Evolutionary conservation across 2,797 vertebrate genomes (phyloP).

Genomic region (Arnoldichthys spilopterus): DNA sequence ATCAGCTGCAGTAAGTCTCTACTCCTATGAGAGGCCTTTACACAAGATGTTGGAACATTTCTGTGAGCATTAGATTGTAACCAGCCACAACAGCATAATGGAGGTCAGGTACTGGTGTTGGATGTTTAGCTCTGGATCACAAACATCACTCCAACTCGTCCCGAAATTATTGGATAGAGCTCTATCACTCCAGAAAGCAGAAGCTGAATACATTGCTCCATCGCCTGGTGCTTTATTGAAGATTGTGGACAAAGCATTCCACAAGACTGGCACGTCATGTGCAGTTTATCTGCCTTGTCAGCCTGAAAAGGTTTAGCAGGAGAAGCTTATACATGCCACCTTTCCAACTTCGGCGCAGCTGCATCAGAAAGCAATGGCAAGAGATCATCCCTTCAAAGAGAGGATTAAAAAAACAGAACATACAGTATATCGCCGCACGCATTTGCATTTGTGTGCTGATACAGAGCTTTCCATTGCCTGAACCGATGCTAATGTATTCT

Average conservation of each 20-base stretch:
- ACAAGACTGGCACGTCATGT: background rate
- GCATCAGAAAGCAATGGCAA: background rate
- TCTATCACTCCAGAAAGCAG: too few relatives aligned
- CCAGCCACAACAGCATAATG: too few relatives aligned
- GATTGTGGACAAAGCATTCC: background rate
- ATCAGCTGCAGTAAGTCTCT: too few relatives aligned
- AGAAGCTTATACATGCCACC: background rate
- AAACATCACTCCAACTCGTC: too few relatives aligned
- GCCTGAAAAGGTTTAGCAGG: background rate
- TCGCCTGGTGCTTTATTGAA: too few relatives aligned
- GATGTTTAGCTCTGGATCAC: too few relatives aligned
- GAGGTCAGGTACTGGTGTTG: too few relatives aligned
- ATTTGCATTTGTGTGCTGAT: slow-evolving; percentile 28
- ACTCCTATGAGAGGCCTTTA: too few relatives aligned
- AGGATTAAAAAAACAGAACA: slow-evolving; percentile 18
- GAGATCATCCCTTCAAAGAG: slow-evolving; percentile 21
- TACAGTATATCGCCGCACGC: background rate
- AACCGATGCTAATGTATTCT: slow-evolving; percentile 49
- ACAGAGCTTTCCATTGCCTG: slow-evolving; percentile 14
- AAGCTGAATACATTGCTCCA: too few relatives aligned
- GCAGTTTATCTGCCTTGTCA: background rate
- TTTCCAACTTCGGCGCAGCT: slow-evolving; percentile 4
- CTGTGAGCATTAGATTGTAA: too few relatives aligned
- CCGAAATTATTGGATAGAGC: too few relatives aligned
- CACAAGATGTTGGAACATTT: too few relatives aligned